phyloP scores from a whole-genome alignment of 2,888 invertebrate species.

The Didymodactylos carnosus region DNA sequence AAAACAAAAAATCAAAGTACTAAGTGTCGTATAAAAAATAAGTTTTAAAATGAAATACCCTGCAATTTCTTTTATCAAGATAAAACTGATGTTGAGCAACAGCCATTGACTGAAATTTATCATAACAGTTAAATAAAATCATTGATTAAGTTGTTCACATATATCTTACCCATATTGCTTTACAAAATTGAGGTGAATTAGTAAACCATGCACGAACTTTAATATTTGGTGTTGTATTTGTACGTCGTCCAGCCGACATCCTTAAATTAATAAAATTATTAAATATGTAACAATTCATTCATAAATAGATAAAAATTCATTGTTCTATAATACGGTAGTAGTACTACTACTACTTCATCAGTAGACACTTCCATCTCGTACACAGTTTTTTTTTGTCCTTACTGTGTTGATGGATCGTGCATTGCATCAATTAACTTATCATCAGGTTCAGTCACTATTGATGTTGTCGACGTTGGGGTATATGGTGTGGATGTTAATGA shows the following conservation, averaged over 20 bases:
- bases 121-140: too few relatives aligned
- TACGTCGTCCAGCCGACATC: slow-evolving; percentile 38
- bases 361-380: too few relatives aligned
- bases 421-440: slow-evolving; percentile 39
- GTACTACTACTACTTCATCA: too few relatives aligned
- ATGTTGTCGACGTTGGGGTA: too few relatives aligned
- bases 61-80: slow-evolving; percentile 36
- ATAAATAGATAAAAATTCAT: too few relatives aligned
- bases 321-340: too few relatives aligned
- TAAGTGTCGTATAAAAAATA: background rate
- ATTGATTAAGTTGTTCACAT: too few relatives aligned
- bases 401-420: slow-evolving; percentile 40
- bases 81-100: slow-evolving; percentile 43
- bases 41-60: slow-evolving; percentile 20
- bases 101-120: too few relatives aligned
- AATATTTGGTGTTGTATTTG: slow-evolving; percentile 20
- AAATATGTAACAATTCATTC: too few relatives aligned
- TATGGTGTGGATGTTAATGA: slow-evolving; percentile 2
- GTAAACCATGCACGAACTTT: slow-evolving; percentile 36
- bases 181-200: slow-evolving; percentile 36
- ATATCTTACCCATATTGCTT: slow-evolving; percentile 42
- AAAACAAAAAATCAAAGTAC: background rate
- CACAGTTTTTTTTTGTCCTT: too few relatives aligned
- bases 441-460: too few relatives aligned
- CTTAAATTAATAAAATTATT: slow-evolving; percentile 25